phyloP scores from a whole-genome alignment of 64 coral and sea anemone genomes.

The Montipora foliosa region DNA sequence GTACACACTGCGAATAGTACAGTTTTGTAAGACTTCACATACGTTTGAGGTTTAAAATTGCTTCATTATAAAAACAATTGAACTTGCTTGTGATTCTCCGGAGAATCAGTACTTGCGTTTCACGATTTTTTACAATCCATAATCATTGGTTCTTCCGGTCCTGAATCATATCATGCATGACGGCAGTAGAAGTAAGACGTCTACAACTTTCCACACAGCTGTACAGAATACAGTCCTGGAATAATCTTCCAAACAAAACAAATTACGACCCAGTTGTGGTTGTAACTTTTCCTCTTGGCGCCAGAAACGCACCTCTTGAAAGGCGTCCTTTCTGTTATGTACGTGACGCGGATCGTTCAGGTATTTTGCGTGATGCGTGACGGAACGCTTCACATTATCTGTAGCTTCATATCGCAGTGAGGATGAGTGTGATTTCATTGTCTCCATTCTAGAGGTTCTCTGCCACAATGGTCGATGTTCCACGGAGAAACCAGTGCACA shows the following conservation, averaged over 20 bases:
- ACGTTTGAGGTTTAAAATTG: not conserved
- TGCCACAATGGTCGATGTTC: conserved; percentile 7
- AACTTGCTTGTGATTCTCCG: not conserved
- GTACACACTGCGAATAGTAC: not conserved
- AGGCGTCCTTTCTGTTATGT: not conserved
- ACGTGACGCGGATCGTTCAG: not conserved
- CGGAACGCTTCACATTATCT: not conserved
- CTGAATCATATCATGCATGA: not conserved
- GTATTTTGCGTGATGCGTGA: not conserved
- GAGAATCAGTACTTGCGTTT: not conserved
- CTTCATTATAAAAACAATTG: not conserved
- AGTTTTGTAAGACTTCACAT: not conserved
- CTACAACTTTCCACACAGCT: not conserved
- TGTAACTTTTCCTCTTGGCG: not conserved
- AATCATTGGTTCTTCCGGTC: not conserved
- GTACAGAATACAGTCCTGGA: not conserved
- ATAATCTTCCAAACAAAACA: not conserved
- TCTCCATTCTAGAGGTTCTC: not conserved
- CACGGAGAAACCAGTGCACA: conserved; percentile 38
- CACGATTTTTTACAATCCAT: not conserved
- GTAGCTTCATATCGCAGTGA: not conserved
- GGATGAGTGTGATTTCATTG: not conserved
- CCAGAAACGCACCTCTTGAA: not conserved
- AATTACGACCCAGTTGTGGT: not conserved
- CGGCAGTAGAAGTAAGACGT: not conserved